Base-by-base conservation (phyloP, 2,888 invertebrate species). In the Kuschelorhynchus macadamiae region DNA sequence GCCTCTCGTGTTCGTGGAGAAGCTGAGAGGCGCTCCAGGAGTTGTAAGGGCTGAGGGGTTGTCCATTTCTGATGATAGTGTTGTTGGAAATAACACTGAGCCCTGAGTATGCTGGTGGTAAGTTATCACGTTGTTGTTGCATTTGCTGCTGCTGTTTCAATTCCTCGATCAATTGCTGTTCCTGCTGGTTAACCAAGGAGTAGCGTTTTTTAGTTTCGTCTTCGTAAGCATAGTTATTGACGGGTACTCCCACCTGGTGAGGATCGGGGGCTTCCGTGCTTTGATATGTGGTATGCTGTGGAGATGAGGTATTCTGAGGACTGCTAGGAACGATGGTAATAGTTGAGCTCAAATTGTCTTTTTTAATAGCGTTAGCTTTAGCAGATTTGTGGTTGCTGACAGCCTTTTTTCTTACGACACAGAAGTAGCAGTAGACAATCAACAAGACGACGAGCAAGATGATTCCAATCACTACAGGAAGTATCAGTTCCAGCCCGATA, bases 1-100 rank as follows among this genome's bases (percentile, higher is more conserved):
- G 79, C 49, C 87, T 80, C 75, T 88, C 88, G 74, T 88, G 88
- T 74, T 88, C 87, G 71, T 87, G 86, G 0, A 89, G 78, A 9
- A 89, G 79, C 73, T 89, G 88, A 2, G 87, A 87, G 1, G 88
- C 88, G 20, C 86, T 87, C 88, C 89, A 88, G 0, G 86, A 87
- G 74, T 87, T 87, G 75, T 85, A 87, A 0, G 87, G 88, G 71
- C 85, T 87, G 30, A 87, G 77, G 7, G 69, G 85, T 79, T 71
- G 79, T 5, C 83, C 84, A 39, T 81, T 82, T 32, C 85, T 74
- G 33, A 82, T 83, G 11, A 85, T 77, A 0, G 82, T 84, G 52
- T 83, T 83, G 64, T 80, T 84, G 63, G 83, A 81, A 59, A 83
- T 82, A 0, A 83, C 81, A 65, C 83, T 82, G 5, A 83, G 67